Conservation (phyloP, 2,888 invertebrate species). For the Torymus texanus region DNA sequence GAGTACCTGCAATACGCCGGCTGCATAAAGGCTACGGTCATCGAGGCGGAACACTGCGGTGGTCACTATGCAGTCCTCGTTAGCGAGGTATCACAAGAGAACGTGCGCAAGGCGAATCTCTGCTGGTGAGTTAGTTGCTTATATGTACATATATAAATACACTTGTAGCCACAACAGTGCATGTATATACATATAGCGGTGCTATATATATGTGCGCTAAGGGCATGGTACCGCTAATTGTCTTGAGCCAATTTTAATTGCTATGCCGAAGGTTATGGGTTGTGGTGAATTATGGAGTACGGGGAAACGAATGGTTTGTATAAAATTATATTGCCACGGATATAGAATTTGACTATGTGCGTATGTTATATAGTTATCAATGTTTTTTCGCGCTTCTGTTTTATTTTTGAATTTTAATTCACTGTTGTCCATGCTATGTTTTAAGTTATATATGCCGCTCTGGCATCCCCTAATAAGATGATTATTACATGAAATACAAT, state of each 20-base stretch:
- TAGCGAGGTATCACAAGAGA: constrained; percentile 78
- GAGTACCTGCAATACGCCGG: constrained; percentile 80
- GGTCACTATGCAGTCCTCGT: constrained; percentile 78
- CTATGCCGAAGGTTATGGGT: too few relatives aligned
- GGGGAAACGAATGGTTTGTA: too few relatives aligned
- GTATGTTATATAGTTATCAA: too few relatives aligned
- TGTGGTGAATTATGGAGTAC: too few relatives aligned
- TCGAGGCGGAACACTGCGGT: constrained; percentile 78
- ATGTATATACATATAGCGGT: background rate
- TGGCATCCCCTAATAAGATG: too few relatives aligned
- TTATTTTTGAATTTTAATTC: too few relatives aligned
- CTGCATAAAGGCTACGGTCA: constrained; percentile 79
- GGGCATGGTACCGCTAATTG: background rate
- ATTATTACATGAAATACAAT: too few relatives aligned
- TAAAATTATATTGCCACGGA: too few relatives aligned
- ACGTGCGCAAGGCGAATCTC: constrained; percentile 77
- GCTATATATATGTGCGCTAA: background rate
- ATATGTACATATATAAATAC: background rate
- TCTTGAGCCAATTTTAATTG: constrained; percentile 31
- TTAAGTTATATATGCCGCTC: too few relatives aligned
- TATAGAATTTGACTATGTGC: too few relatives aligned
- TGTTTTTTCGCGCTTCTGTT: too few relatives aligned
- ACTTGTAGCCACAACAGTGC: background rate
- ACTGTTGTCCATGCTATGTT: too few relatives aligned
- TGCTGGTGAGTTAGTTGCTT: constrained; percentile 76